Evolutionary conservation across 2,113 vertebrate genomes (phyloP).

Genomic region (Jacana jacana): DNA sequence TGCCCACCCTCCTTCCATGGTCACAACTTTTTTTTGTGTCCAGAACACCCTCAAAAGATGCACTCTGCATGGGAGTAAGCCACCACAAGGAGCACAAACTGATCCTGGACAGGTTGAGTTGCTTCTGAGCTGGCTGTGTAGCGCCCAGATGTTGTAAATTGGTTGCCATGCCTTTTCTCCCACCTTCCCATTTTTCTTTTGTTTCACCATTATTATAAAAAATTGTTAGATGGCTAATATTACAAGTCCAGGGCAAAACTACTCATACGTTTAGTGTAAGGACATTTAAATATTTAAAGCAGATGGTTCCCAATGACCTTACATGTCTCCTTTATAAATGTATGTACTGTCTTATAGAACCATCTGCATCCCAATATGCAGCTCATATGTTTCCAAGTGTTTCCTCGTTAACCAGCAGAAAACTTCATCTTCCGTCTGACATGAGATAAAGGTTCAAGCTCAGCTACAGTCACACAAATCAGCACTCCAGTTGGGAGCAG

Average conservation of each 20-base stretch:
- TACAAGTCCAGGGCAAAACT: slow-evolving; percentile 67
- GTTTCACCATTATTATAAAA: slow-evolving; percentile 60
- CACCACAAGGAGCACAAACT: not conserved
- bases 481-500: not conserved
- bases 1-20: not conserved
- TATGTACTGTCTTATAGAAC: slow-evolving; percentile 65
- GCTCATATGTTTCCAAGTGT: slow-evolving; percentile 72
- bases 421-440: slow-evolving; percentile 47
- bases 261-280: slow-evolving; percentile 57
- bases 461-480: not conserved
- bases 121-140: not conserved
- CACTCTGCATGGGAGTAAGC: not conserved
- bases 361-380: slow-evolving; percentile 70
- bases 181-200: slow-evolving; percentile 59
- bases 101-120: not conserved
- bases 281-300: slow-evolving; percentile 70
- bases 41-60: not conserved
- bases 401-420: slow-evolving; percentile 55
- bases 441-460: slow-evolving; percentile 29
- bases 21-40: not conserved
- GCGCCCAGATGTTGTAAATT: slow-evolving; percentile 67
- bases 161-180: slow-evolving; percentile 41
- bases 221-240: slow-evolving; percentile 46
- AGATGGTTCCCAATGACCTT: slow-evolving; percentile 72
- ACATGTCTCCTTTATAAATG: slow-evolving; percentile 74